Evolutionary conservation across 2,888 invertebrate genomes (phyloP), one percentile per base, ranked within the genome.

Genomic region (Pecten maximus): DNA sequence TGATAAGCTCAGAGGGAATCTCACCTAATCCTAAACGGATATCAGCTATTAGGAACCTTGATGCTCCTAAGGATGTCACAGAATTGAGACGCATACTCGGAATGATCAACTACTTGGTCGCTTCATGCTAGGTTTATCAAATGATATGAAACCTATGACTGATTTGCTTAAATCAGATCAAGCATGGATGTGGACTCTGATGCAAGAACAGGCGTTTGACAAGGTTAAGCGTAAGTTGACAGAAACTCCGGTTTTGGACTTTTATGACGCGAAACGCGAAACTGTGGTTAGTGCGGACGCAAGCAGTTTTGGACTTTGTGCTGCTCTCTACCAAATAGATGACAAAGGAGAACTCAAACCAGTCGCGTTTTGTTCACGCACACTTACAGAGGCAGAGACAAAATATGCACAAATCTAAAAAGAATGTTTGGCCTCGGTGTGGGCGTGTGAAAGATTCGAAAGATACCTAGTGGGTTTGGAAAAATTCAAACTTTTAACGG

Each of bases 101-200:
- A 0, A 93, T 93, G 91, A 50, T 94, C 0, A 93, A 93, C 40
- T 94, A 93, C 87, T 93, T 0, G 92, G 90, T 12, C 60, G 91
- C 23, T 94, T 92, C 48, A 16, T 93, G 8, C 88, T 86, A 2
- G 90, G 91, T 88, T 35, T 94, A 40, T 94, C 94, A 35, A 74
- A 90, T 15, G 87, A 90, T 6, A 91, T 88, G 50, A 91, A 92
- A 35, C 94, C 94, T 0, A 87, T 93, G 86, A 92, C 91, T 48
- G 90, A 92, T 50, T 86, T 93, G n/a, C 87, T 93, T 6, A 91
- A 93, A 40, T 50, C 88, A 3, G 88, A 90, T 28, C 88, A 54
- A 40, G 89, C 40, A 3, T 92, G 92, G 89, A 10, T 39, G 39
- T 74, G 60, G 60, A 74, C 60, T 74, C 60, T 28, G 2, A 74